A percentile compares a stretch with the other conserved stretches of the same genome.
Conservation (phyloP, 2,797 vertebrate genomes). For the Meda fulgida region DNA sequence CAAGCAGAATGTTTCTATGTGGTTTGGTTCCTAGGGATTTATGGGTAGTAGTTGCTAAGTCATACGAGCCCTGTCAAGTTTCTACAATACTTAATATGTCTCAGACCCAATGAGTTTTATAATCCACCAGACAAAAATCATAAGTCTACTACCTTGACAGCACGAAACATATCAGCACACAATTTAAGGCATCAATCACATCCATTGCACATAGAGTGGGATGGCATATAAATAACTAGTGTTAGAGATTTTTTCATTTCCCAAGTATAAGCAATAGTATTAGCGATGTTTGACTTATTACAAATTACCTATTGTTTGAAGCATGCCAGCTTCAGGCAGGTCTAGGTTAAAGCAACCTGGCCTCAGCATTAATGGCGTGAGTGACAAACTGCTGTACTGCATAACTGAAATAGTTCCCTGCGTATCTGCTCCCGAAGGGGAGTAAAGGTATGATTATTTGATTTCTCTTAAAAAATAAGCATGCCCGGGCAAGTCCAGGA, state of each 20-base stretch:
- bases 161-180: not conserved
- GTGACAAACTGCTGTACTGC: constrained; percentile 70
- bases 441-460: constrained; percentile 61
- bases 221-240: not conserved
- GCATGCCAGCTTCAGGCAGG: constrained; percentile 25
- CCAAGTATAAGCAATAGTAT: not conserved
- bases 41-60: not conserved
- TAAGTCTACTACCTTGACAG: not conserved
- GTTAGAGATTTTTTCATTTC: not conserved
- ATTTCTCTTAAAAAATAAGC: constrained; percentile 57
- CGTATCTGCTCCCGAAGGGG: constrained; percentile 49
- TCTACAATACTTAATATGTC: not conserved
- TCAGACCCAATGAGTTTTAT: not conserved
- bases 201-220: not conserved
- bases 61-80: not conserved
- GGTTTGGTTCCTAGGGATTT: not conserved
- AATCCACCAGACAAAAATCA: not conserved
- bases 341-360: constrained; percentile 62
- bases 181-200: not conserved
- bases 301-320: constrained; percentile 6
- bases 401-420: constrained; percentile 76
- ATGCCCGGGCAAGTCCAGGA: constrained; percentile 67
- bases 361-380: constrained; percentile 66
- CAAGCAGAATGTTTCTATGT: not conserved
- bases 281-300: not conserved